Evolutionary conservation across 2,797 vertebrate species (phyloP).

Genomic region (Micropoecilia bifurca): DNA sequence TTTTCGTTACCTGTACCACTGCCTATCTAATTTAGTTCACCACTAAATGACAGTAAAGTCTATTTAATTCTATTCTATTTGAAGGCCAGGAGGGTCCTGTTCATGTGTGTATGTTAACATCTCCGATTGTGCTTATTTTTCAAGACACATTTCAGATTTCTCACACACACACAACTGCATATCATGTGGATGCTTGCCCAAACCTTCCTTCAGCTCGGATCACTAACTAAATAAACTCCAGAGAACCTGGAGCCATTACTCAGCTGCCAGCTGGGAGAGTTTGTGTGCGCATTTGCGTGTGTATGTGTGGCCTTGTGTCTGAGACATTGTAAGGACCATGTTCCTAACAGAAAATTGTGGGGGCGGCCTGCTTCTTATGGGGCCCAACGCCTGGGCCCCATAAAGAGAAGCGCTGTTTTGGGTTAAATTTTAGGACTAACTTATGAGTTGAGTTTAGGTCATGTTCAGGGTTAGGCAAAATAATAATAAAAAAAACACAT

Average conservation of each 20-base stretch:
- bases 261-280: conserved; percentile 33
- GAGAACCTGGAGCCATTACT: conserved; percentile 52
- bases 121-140: conserved; percentile 56
- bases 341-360: too few species aligned
- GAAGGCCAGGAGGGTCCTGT: conserved; percentile 35
- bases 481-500: too few species aligned
- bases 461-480: too few species aligned
- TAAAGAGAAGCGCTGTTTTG: too few species aligned
- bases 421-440: too few species aligned
- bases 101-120: conserved; percentile 45
- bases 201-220: conserved; percentile 54
- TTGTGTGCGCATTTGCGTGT: neutral
- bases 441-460: too few species aligned
- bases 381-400: too few species aligned
- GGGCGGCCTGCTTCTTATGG: too few species aligned
- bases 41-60: neutral
- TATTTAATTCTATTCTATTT: neutral
- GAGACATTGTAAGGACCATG: too few species aligned
- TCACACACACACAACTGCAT: conserved; percentile 11
- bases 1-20: neutral
- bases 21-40: neutral
- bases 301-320: too few species aligned
- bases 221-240: conserved; percentile 62
- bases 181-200: conserved; percentile 49
- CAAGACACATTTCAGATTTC: conserved; percentile 19